Base-by-base conservation (phyloP, 2,797 vertebrate species). In the Enteromius viviparus region DNA sequence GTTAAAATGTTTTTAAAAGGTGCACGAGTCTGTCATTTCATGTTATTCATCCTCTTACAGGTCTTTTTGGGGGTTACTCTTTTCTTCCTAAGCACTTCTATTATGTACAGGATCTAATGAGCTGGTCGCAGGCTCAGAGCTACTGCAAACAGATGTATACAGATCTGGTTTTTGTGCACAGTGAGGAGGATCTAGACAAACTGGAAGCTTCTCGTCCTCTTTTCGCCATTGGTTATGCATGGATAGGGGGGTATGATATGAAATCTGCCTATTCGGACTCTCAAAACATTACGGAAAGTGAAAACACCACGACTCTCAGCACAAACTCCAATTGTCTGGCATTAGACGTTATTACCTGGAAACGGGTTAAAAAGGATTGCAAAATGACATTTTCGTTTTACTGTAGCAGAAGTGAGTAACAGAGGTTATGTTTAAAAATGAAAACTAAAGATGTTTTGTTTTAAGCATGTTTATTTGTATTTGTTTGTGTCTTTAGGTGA, bases 371-470 rank as follows among this genome's bases (percentile, higher is more conserved):
- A 26, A 34, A 1, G 32, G 4, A 11, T 0, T 80, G 78, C 34
- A 0, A 0, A 1, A 1, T 0, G 12, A 0, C 1, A 14, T 69
- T 1, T 6, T 1, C 65, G 14, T 55, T 53, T 55, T 80, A 23
- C 78, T 70, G 65, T 2, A 55, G 34, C 34, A 37, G 34, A 70
- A 66, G 78, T 80, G 49, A 80, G 62, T 29, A 37, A 2, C 40
- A 69, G 40, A 69, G n/a, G 32, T 21, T 7, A 21, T 53, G 6
- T 53, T 53, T 51, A 19, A 37, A 47, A 37, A 55, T 75, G 3
- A n/a, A 23, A 40, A 23, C 32, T 40, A 6, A 40, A 26, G 34
- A 69, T 7, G 17, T 69, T 14, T 68, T 40, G 21, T 58, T 58
- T 6, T 37, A 32, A 34, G 47, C 49, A 29, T 15, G 19, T 51